These are phyloP conservation scores for Tolypeutes matacus DNA, from an alignment of 2,797 vertebrate species.

Conservation along the genomic window DNA sequence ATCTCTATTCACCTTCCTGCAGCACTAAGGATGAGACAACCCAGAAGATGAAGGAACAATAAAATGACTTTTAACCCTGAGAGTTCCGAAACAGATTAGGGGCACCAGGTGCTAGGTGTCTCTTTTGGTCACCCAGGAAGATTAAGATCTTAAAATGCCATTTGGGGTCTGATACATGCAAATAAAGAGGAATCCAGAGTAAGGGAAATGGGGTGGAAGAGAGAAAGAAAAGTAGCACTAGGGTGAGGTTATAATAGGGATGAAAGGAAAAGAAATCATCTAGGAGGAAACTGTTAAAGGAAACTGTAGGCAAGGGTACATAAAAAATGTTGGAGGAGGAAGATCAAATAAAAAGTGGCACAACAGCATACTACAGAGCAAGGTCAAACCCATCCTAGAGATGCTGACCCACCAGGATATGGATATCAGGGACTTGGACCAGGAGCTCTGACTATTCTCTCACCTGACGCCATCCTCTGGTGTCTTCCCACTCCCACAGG, in stretches of 20 bases:
- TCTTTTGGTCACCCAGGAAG: not conserved
- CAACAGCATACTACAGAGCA: slow-evolving; percentile 86
- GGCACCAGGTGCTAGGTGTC: not conserved
- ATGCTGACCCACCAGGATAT: slow-evolving; percentile 88
- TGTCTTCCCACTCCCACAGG: not conserved
- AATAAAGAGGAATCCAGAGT: slow-evolving; percentile 26
- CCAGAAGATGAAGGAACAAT: not conserved
- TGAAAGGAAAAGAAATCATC: not conserved
- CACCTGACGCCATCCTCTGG: slow-evolving; percentile 76
- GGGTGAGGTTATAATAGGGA: not conserved
- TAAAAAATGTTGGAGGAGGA: not conserved
- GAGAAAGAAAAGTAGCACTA: not conserved
- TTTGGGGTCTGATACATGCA: not conserved
- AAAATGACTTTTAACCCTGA: not conserved
- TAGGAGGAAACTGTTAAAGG: not conserved
- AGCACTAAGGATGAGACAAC: not conserved
- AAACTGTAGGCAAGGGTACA: not conserved
- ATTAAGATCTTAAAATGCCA: not conserved
- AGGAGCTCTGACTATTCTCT: slow-evolving; percentile 87
- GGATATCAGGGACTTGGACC: slow-evolving; percentile 89
- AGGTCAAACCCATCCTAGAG: slow-evolving; percentile 88
- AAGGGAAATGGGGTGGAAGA: not conserved
- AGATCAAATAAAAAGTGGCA: not conserved
- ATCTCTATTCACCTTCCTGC: not conserved
- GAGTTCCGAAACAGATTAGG: not conserved